Evolutionary conservation across 1,140 invertebrate species (phyloP).

Genomic region (Drosophila nikananu): DNA sequence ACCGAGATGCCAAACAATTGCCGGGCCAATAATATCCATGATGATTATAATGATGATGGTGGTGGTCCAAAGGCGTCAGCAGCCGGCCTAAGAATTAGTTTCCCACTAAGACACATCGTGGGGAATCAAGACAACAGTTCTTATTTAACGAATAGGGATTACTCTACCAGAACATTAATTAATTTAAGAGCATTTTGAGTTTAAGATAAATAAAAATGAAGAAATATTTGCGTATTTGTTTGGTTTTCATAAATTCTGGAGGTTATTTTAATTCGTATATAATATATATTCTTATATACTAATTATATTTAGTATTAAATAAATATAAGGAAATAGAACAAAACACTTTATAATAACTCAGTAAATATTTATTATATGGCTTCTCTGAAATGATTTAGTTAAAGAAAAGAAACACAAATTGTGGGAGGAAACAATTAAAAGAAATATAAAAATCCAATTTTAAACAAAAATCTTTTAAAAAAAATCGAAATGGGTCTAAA

Average conservation of each 20-base stretch:
- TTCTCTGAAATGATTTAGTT: no score
- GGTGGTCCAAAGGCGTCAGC: constrained; percentile 56
- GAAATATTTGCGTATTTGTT: no score
- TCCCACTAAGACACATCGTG: constrained; percentile 16
- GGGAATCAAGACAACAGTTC: not conserved
- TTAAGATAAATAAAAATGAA: not conserved
- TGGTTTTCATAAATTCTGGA: not conserved
- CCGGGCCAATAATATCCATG: constrained; percentile 14
- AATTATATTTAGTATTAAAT: not conserved
- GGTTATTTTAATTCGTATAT: not conserved
- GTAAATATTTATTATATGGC: no score
- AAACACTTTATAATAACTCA: not conserved
- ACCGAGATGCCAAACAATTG: constrained; percentile 25
- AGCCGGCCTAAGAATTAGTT: constrained; percentile 41
- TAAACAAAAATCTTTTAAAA: no score
- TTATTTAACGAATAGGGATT: not conserved
- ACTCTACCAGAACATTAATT: not conserved
- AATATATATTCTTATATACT: no score
- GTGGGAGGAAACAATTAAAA: no score
- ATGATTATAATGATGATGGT: constrained; percentile 22
- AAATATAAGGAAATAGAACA: not conserved
- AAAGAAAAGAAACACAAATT: no score
- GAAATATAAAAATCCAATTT: no score
- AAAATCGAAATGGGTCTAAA: no score
- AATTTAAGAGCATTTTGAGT: not conserved